Conservation (phyloP, 2,888 invertebrate species). For the Noctua comes region DNA sequence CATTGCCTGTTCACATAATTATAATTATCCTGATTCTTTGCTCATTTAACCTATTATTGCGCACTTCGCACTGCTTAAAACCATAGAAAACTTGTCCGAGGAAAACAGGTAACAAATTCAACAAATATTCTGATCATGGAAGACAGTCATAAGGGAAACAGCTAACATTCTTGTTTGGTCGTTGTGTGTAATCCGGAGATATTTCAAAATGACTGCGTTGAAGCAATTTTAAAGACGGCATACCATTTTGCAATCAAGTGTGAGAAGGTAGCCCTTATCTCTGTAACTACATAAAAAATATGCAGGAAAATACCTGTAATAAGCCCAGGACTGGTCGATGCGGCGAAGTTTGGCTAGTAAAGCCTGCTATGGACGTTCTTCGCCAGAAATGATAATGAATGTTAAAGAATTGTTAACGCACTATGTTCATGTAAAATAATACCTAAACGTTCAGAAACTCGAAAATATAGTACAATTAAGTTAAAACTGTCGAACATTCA, state of each 20-base stretch:
- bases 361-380: no score
- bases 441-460: neutral
- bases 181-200: slow-evolving; percentile 19
- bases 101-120: neutral
- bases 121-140: slow-evolving; percentile 27
- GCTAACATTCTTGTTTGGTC: slow-evolving; percentile 12
- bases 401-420: neutral
- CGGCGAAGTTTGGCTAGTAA: neutral
- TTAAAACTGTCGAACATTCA: slow-evolving; percentile 43
- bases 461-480: slow-evolving; percentile 43
- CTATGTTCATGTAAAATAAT: neutral
- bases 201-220: slow-evolving; percentile 18
- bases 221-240: slow-evolving; percentile 10
- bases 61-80: neutral
- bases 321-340: neutral
- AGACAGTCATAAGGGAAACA: slow-evolving; percentile 29
- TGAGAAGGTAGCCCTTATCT: slow-evolving; percentile 7
- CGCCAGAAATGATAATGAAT: neutral
- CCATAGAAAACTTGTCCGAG: neutral
- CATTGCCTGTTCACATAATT: neutral
- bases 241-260: slow-evolving; percentile 6
- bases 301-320: neutral
- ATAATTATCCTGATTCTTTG: neutral
- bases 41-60: neutral
- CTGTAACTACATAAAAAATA: neutral